These are phyloP conservation scores for Mesochorus sp. DNA, from an alignment of 2,888 invertebrate species.

Conservation along the genomic window DNA sequence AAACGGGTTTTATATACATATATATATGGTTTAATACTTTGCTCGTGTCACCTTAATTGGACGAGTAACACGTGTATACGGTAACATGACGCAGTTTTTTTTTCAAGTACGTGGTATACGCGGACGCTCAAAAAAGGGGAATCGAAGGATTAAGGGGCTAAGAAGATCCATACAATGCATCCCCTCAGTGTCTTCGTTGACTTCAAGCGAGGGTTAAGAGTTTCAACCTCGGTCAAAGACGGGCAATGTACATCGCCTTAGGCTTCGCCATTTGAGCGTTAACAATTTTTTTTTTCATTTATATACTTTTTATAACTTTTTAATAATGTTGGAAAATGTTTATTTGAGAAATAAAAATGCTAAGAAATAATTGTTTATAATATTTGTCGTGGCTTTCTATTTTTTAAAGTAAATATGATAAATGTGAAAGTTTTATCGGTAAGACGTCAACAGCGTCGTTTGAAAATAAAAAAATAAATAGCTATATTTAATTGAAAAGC, in stretches of 20 bases:
- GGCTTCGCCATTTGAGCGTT: not conserved
- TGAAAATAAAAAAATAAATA: no score
- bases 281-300: not conserved
- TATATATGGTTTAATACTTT: not conserved
- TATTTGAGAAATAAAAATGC: no score
- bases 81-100: constrained; percentile 21
- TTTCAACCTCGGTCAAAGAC: constrained; percentile 7
- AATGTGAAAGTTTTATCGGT: no score
- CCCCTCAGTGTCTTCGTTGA: constrained; percentile 51
- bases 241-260: not conserved
- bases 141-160: constrained; percentile 32
- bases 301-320: no score
- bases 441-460: no score
- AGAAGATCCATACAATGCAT: constrained; percentile 22
- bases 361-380: no score
- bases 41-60: constrained; percentile 55
- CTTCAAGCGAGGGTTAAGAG: constrained; percentile 41
- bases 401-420: no score
- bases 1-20: not conserved
- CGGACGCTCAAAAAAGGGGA: constrained; percentile 19
- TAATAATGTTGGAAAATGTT: no score
- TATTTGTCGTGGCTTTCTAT: no score
- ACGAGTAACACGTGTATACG: constrained; percentile 55
- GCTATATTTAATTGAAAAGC: no score
- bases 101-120: constrained; percentile 18